Evolutionary conservation across 37 sponge, comb jelly and placozoan species (phyloP).

Genomic region (Oopsacas minuta): DNA sequence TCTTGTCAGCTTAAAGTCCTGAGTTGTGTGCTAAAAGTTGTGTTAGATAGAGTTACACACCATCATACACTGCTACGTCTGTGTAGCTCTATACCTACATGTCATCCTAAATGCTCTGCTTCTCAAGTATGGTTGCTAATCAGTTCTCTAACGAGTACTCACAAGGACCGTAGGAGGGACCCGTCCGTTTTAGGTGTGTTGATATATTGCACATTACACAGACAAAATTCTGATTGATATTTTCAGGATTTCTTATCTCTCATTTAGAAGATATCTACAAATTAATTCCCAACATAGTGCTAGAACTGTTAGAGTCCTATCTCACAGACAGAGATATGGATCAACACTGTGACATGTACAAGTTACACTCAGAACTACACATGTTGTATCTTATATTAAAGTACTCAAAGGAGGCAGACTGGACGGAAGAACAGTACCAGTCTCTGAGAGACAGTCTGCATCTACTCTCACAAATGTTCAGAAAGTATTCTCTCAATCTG

Average conservation of each 20-base stretch:
- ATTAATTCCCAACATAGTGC: neutral
- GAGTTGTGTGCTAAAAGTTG: neutral
- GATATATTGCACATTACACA: neutral
- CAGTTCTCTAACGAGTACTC: neutral
- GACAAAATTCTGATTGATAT: neutral
- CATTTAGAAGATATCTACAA: neutral
- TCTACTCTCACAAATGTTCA: neutral
- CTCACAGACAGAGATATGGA: constrained; percentile 14
- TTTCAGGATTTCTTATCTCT: too few relatives aligned
- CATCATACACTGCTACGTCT: neutral
- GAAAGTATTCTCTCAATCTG: constrained; percentile 13
- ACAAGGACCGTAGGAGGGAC: neutral
- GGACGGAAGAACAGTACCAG: neutral
- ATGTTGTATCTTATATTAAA: neutral
- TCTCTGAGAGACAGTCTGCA: neutral
- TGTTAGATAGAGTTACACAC: neutral
- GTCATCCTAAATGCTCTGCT: neutral
- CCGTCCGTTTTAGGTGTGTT: too few relatives aligned
- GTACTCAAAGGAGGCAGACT: neutral
- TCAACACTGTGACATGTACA: neutral
- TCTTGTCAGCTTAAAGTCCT: neutral
- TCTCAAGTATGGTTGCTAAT: neutral
- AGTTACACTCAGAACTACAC: constrained; percentile 2
- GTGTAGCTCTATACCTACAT: neutral
- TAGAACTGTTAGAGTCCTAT: neutral